Base-by-base conservation (phyloP, 1,140 invertebrate genomes). In the Eciton burchellii region DNA sequence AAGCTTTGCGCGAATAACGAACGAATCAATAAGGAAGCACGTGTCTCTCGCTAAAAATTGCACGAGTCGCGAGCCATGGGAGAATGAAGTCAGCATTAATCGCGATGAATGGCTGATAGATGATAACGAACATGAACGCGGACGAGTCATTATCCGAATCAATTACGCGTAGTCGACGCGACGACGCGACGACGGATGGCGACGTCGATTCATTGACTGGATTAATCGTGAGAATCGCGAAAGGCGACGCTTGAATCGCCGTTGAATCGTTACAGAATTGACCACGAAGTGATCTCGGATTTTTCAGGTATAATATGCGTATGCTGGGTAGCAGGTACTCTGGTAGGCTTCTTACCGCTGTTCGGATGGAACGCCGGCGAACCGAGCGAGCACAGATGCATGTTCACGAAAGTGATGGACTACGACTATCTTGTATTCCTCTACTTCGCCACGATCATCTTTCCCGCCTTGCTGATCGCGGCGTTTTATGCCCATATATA, bases 401-500 rank as follows among this genome's bases (percentile, higher is more conserved):
- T 96, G 88, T 98, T 98, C 93, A 96, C 96, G 0, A 94, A 96
- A 88, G 97, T 98, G 29, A 98, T 98, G 97, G 96, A 97, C 92
- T 97, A 97, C 92, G 95, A 97, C 91, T 98, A 97, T 91, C 95
- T 98, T 35, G 96, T 98, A 12, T 98, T 98, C 93, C 95, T 98
- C 0, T 98, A 98, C 91, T 97, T 98, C 89, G 96, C 96, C 3
- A 98, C 98, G 3, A 98, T 98, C 81, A 96, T 98, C 54, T 97
- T 97, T 21, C 98, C 98, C 0, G 97, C 97, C 0, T 91, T 98
- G 3, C 92, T 98, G 19, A 96, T 98, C 92, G 96, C 96, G 16
- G 96, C 96, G 19, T 98, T 98, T 92, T 98, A 98, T 92, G 96
- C 96, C 45, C 97, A 98, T 89, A 98, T 98, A 76, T 98, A 98